phyloP scores from a whole-genome alignment of 2,888 invertebrate genomes.

The Drosophila recens region DNA sequence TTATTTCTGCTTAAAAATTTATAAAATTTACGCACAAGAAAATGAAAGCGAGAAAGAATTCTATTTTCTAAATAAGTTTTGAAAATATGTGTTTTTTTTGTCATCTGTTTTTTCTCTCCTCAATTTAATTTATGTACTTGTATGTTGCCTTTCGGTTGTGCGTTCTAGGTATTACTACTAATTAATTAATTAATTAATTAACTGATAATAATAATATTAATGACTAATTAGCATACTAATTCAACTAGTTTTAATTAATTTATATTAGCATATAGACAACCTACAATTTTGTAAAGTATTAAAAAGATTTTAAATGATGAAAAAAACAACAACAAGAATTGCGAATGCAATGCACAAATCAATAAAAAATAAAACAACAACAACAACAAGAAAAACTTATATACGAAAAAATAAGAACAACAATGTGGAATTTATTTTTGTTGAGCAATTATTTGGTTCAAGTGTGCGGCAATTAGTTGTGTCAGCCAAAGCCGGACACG shows the following conservation, averaged over 20 bases:
- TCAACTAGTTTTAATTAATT: slow-evolving; percentile 71
- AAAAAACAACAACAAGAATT: slow-evolving; percentile 47
- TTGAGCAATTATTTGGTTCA: slow-evolving; percentile 69
- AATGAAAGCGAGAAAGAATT: slow-evolving; percentile 12
- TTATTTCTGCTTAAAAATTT: slow-evolving; percentile 43
- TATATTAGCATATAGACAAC: slow-evolving; percentile 69
- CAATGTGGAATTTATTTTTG: slow-evolving; percentile 66
- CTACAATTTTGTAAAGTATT: slow-evolving; percentile 75
- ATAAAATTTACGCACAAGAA: slow-evolving; percentile 47
- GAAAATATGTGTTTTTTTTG: slow-evolving; percentile 2
- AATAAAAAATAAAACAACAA: slow-evolving; percentile 63
- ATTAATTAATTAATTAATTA: slow-evolving; percentile 40
- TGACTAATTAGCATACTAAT: slow-evolving; percentile 49
- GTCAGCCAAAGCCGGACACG: not conserved
- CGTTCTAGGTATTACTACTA: slow-evolving; percentile 71
- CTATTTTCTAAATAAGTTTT: not conserved
- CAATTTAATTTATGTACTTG: slow-evolving; percentile 35
- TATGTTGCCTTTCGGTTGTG: slow-evolving; percentile 61
- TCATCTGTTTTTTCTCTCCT: slow-evolving; percentile 5
- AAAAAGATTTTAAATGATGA: slow-evolving; percentile 56
- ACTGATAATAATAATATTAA: slow-evolving; percentile 27
- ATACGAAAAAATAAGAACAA: slow-evolving; percentile 40
- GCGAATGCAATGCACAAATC: slow-evolving; percentile 66
- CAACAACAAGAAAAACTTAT: slow-evolving; percentile 44
- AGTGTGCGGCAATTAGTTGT: slow-evolving; percentile 72